These are phyloP conservation scores for Coelogynopora nodosa DNA, from an alignment of 2,888 invertebrate species.

Conservation along the genomic window DNA sequence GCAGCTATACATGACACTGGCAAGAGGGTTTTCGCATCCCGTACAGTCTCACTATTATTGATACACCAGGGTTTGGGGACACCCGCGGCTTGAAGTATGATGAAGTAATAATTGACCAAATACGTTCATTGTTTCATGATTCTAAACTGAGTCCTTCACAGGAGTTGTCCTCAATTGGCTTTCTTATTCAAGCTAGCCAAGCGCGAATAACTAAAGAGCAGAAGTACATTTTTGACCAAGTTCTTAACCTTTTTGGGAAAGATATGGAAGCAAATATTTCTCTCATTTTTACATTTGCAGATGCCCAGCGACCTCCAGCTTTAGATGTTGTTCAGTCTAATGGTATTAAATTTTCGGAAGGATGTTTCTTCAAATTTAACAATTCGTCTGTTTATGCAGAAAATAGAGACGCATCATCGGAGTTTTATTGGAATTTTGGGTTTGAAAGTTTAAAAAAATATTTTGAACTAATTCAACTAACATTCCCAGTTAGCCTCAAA, in stretches of 20 bases:
- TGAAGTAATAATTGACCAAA: background rate
- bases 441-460: background rate
- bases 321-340: background rate
- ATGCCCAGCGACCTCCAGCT: background rate
- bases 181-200: background rate
- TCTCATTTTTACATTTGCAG: background rate
- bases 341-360: background rate
- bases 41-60: background rate
- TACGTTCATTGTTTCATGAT: background rate
- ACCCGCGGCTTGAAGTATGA: conserved; percentile 1
- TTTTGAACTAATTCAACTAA: background rate
- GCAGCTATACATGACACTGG: background rate
- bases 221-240: conserved; percentile 16
- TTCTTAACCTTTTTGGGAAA: background rate
- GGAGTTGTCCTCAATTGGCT: background rate
- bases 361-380: background rate
- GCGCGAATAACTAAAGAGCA: background rate
- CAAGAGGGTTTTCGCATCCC: background rate
- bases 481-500: background rate
- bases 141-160: background rate
- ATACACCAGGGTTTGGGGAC: conserved; percentile 22
- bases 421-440: background rate
- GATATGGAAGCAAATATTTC: background rate
- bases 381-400: background rate
- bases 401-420: background rate